Evolutionary conservation across 2,113 vertebrate genomes (phyloP), one percentile per base, ranked within the genome.

Genomic region (Candoia aspera): DNA sequence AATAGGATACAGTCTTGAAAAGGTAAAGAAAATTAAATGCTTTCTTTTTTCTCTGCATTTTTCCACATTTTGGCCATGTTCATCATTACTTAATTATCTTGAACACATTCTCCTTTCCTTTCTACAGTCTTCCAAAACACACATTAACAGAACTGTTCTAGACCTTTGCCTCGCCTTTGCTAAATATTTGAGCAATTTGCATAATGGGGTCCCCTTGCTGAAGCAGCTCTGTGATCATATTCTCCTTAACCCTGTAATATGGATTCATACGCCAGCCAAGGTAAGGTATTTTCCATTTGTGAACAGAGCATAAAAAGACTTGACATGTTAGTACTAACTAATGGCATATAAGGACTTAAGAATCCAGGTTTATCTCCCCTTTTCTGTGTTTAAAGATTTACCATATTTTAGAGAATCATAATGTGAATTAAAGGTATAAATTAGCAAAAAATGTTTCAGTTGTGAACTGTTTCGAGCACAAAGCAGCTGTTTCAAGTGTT

Each of bases 221-320:
- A 99, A 99, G 96, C 99, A 99, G 94, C 97, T 99, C 89, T 99
- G 99, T 97, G 99, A 99, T 95, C 98, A 99, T 96, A 97, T 99
- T 97, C 98, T 99, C 91, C 99, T 99, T 95, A 99, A 99, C 96
- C 99, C 99, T 62, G 98, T 98, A 96, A 98, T 99, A 97, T 99
- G 99, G 99, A 99, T 99, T 97, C 99, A 99, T 94, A 98, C 99
- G 57, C 98, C 99, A 90, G 98, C 99, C 96, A 99, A 99, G 98
- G 99, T 99, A 96, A 97, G 86, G 93, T 12, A 54, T 12, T 87
- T 59, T 29, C n/a, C 29, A 88, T 59, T 84, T n/a, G 24, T 57
- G 46, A n/a, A 26, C 17, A 60, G 49, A 24, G 12, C 2, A 29
- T 54, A 60, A 68, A 42, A 64, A 1, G 23, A 57, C 17, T 46